Conservation (phyloP, 1,140 invertebrate genomes). For the Portunus trituberculatus region DNA sequence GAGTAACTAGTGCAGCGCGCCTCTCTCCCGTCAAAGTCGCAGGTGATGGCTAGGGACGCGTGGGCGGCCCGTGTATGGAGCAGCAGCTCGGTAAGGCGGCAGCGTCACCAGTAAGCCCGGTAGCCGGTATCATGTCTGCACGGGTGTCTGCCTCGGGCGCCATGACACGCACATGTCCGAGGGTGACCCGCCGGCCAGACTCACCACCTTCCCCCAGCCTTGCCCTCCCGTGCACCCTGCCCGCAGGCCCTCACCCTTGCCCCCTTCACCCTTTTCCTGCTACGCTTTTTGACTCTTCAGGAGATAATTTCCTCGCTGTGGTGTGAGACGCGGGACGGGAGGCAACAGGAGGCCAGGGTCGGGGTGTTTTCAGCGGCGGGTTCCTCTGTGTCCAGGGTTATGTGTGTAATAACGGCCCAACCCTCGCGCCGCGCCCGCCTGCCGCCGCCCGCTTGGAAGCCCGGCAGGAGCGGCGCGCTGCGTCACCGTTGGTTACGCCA, state of each 20-base stretch:
- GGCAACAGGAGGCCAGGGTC: not conserved
- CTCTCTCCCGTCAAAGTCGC: not conserved
- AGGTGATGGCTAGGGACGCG: not conserved
- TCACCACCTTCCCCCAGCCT: not conserved
- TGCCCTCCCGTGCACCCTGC: not conserved
- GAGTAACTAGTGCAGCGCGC: not conserved
- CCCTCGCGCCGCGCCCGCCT: constrained; percentile 36
- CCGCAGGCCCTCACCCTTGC: not conserved
- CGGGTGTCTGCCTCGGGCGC: constrained; percentile 72
- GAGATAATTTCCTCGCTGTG: not conserved
- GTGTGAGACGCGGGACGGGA: not conserved
- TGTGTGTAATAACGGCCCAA: constrained; percentile 70
- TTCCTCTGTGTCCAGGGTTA: constrained; percentile 67
- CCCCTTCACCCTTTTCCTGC: not conserved
- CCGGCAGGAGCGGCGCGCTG: not conserved
- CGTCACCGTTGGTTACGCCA: constrained; percentile 43
- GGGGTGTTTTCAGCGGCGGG: constrained; percentile 54
- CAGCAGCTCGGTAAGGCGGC: constrained; percentile 5
- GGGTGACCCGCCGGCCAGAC: constrained; percentile 64
- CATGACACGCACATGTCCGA: constrained; percentile 76
- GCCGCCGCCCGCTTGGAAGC: not conserved
- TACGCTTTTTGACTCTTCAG: not conserved
- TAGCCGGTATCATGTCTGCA: constrained; percentile 76
- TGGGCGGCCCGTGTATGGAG: not conserved
- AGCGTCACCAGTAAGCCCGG: constrained; percentile 67